Evolutionary conservation across 2,888 invertebrate genomes (phyloP), one percentile per base, ranked within the genome.

Genomic region (Orchesella flavescens): DNA sequence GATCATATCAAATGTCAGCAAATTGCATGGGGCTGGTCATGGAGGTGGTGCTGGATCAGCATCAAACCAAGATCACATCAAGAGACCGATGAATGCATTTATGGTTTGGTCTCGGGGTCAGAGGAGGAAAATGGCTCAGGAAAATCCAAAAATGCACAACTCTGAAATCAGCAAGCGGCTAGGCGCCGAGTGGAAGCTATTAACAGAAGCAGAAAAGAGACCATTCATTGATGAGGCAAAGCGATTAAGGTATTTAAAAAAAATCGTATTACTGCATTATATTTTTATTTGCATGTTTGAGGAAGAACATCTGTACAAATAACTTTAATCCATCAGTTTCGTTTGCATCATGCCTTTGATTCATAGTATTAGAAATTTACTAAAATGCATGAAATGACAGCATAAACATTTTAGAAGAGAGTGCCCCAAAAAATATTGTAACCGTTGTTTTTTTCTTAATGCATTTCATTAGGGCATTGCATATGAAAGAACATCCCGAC

Each of bases 71-170:
- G 87, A 87, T 85, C 96, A 97, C 91, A 97, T 98, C 89, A 98
- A 98, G 90, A 92, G 98, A 21, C 98, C 98, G 1, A 98, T 98
- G 98, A 98, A 98, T 91, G 97, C 98, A 0, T 98, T 98, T 91
- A 98, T 98, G 97, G 83, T 85, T 0, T 53, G 96, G 96, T 96
- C 96, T 0, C 91, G 96, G 96, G 7, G 90, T 63, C 86, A 85
- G 49, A 90, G 96, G 83, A 91, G 96, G 87, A 96, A 96, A 91
- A 97, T 97, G 95, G 96, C 96, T 0, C 96, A 96, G 90, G 96
- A 97, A 89, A 98, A 98, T 90, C 98, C 98, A 0, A 98, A 98
- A 92, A 98, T 96, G 96, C 96, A 98, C 91, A 98, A 98, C 90
- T 97, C 97, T 0, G 98, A 98, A 91, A 98, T 98, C 88, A 96